Percentiles rank a stretch among this genome's conserved stretches.
Conservation (phyloP, 2,113 vertebrate species). For the Erythrolamprus reginae region DNA sequence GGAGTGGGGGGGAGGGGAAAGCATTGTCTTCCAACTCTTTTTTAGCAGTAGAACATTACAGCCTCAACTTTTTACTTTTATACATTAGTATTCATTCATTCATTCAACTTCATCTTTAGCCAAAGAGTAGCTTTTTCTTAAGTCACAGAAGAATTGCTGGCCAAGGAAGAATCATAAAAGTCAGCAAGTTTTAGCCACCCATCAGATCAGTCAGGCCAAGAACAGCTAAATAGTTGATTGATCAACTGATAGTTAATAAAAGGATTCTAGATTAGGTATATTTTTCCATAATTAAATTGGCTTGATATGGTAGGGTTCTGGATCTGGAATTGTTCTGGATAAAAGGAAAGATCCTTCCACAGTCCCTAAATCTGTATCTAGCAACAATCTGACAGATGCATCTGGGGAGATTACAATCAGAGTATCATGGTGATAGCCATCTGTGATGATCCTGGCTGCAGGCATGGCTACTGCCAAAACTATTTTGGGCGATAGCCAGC, state of each 20-base stretch:
- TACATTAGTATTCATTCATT: too few relatives aligned
- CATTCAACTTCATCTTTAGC: too few relatives aligned
- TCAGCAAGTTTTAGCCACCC: too few relatives aligned
- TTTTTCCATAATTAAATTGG: neutral
- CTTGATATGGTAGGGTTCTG: neutral
- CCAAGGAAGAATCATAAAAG: too few relatives aligned
- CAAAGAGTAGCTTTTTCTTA: too few relatives aligned
- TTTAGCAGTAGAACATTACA: too few relatives aligned
- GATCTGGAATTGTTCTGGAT: neutral
- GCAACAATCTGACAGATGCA: neutral
- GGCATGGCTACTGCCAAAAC: neutral
- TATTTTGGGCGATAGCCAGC: neutral
- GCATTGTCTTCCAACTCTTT: too few relatives aligned
- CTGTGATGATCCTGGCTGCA: neutral
- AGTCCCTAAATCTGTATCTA: neutral
- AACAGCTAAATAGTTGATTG: neutral
- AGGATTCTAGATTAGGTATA: neutral
- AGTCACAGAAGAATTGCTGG: too few relatives aligned
- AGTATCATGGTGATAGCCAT: neutral
- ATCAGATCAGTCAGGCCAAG: neutral
- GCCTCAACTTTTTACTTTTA: too few relatives aligned
- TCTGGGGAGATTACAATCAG: neutral
- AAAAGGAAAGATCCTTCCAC: neutral
- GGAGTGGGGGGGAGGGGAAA: too few relatives aligned
- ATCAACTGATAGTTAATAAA: neutral